phyloP scores from a whole-genome alignment of 2,888 invertebrate genomes.

The Campopleginae sp. region DNA sequence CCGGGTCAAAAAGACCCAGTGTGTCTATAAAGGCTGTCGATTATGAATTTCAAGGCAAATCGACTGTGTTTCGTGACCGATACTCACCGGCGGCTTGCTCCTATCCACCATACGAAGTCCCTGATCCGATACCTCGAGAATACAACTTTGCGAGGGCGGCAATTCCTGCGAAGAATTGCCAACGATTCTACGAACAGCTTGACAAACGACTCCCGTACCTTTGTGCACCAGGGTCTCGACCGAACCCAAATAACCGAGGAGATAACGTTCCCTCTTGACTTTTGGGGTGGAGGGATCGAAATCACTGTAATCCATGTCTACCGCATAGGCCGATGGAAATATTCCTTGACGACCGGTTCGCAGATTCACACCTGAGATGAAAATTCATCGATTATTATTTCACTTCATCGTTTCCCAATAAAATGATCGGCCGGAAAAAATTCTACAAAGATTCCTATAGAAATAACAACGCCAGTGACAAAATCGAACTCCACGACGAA shows the following conservation, averaged over 20 bases:
- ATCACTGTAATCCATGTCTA: conserved; percentile 98
- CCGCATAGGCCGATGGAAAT: conserved; percentile 98
- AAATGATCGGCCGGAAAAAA: not conserved
- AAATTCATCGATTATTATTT: not conserved
- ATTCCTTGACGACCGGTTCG: conserved; percentile 97
- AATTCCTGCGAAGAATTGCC: conserved; percentile 87
- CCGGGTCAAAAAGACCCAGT: too few species aligned
- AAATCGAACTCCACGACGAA: not conserved
- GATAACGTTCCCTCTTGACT: conserved; percentile 93
- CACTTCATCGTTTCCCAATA: not conserved
- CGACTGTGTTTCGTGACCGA: not conserved
- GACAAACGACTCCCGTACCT: conserved; percentile 97
- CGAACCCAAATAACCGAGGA: conserved; percentile 97
- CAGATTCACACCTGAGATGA: conserved; percentile 93
- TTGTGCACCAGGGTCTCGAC: conserved; percentile 98
- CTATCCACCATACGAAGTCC: conserved; percentile 98
- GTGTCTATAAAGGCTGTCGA: too few species aligned
- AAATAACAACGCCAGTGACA: not conserved
- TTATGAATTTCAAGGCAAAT: not conserved
- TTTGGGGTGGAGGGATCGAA: conserved; percentile 95
- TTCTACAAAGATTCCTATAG: too few species aligned
- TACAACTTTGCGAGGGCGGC: conserved; percentile 92
- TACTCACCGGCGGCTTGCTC: conserved; percentile 89
- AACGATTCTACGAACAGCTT: conserved; percentile 95
- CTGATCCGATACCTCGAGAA: conserved; percentile 97